Evolutionary conservation across 2,797 vertebrate genomes (phyloP), one percentile per base, ranked within the genome.

Genomic region (Lycodopsis pacificus): DNA sequence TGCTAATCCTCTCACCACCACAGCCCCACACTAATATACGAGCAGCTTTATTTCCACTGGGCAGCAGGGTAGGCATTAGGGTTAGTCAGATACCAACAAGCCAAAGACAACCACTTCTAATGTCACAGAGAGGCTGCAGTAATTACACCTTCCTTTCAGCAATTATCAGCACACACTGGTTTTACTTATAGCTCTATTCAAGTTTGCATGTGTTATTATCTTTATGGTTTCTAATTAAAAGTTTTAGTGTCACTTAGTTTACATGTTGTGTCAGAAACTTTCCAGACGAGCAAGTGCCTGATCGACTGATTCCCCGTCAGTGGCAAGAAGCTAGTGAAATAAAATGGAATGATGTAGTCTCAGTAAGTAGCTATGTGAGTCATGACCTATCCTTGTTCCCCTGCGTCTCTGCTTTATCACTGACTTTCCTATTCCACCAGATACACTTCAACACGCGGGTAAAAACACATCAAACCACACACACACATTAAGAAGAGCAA

Each of bases 1-100:
- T 53, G 70, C 59, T 81, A 83, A 89, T 83, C 62, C 75, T 74
- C 78, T 86, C 73, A 81, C 63, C 84, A 67, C 85, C 57, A 46
- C 36, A 64, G 57, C 65, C 59, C 73, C 44, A 59, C 56, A 72
- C 61, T 80, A 86, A 87, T 82, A 62, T 78, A 71, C 7, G 11
- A 82, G 75, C 58, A 72, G 44, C 71, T 83, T 75, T 74, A 80
- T 72, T 71, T 81, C 40, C 27, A 68, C 59, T 56, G 61, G 75
- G 67, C 64, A 86, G 56, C 40, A 76, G 69, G 57, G 70, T 66
- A 76, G 64, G 59, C 22, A 81, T 87, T 75, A 79, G 68, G 73
- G 65, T 83, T 69, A 66, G 65, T 40, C 42, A 19, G 14, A 71
- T 10, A 25, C 54, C 48, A 67, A 54, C 53, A 44, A 20, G 66